These are phyloP conservation scores for Sandelia bainsii DNA, from an alignment of 2,797 vertebrate genomes.

Conservation along the genomic window DNA sequence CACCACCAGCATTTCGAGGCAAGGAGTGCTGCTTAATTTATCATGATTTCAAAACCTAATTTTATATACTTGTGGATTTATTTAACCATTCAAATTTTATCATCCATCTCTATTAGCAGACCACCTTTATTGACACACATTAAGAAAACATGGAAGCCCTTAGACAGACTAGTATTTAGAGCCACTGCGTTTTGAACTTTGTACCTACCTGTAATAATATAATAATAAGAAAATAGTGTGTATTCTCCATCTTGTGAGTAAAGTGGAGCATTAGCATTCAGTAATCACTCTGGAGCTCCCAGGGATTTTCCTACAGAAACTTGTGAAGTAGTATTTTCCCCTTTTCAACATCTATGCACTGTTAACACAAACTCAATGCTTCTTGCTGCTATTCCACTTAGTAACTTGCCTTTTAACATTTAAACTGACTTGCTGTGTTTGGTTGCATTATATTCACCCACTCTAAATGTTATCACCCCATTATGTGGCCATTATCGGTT, in stretches of 20 bases:
- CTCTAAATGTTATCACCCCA: neutral
- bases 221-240: conserved; percentile 36
- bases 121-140: neutral
- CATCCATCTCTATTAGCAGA: neutral
- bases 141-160: conserved; percentile 16
- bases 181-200: conserved; percentile 26
- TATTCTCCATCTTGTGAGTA: conserved; percentile 7
- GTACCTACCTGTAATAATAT: conserved; percentile 42
- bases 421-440: neutral
- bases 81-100: too few relatives aligned
- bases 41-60: too few relatives aligned
- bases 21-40: too few relatives aligned
- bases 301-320: conserved; percentile 13
- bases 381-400: conserved; percentile 15
- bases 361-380: conserved; percentile 15
- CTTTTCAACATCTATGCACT: conserved; percentile 15
- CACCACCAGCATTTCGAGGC: too few relatives aligned
- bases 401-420: conserved; percentile 1
- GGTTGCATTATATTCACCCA: neutral
- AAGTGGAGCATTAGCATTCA: conserved; percentile 38
- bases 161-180: conserved; percentile 17
- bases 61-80: too few relatives aligned
- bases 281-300: conserved; percentile 26
- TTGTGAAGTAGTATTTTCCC: conserved; percentile 8
- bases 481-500: neutral